These are phyloP conservation scores for Tinamus guttatus DNA, from an alignment of 2,113 vertebrate genomes.

Conservation along the genomic window DNA sequence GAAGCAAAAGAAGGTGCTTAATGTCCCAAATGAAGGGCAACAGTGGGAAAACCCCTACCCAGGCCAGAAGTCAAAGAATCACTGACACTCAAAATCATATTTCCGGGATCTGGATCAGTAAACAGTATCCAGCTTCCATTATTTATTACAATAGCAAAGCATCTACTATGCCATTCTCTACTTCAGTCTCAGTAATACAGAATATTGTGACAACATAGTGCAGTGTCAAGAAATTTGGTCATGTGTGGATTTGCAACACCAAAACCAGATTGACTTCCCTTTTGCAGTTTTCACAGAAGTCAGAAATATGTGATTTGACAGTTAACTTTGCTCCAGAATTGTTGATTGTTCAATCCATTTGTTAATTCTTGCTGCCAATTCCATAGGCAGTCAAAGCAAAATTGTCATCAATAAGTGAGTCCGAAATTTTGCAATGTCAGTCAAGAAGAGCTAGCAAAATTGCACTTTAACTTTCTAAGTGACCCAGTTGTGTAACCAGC, in stretches of 20 bases:
- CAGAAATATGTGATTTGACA: not conserved
- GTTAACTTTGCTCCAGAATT: not conserved
- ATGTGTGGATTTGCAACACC: not conserved
- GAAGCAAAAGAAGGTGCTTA: not conserved
- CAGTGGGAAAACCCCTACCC: not conserved
- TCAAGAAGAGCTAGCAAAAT: not conserved
- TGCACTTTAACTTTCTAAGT: not conserved
- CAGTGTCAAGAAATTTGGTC: not conserved
- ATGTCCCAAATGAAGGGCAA: not conserved
- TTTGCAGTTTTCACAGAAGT: slow-evolving; percentile 10
- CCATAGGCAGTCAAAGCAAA: not conserved
- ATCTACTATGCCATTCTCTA: not conserved
- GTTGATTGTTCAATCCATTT: slow-evolving; percentile 34
- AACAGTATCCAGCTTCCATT: not conserved
- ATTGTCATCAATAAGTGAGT: not conserved
- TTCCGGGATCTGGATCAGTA: not conserved
- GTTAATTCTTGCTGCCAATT: not conserved
- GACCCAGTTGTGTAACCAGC: not conserved
- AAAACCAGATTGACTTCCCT: not conserved
- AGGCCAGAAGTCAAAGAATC: too few species aligned
- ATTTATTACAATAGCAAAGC: slow-evolving; percentile 53
- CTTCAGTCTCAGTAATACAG: not conserved
- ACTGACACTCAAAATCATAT: too few species aligned
- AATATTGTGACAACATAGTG: not conserved
- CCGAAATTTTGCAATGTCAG: not conserved